A percentile compares a stretch with the other conserved stretches of the same genome.
Evolutionary conservation across 2,888 invertebrate genomes (phyloP).

Genomic region (Tortricodes alternella): DNA sequence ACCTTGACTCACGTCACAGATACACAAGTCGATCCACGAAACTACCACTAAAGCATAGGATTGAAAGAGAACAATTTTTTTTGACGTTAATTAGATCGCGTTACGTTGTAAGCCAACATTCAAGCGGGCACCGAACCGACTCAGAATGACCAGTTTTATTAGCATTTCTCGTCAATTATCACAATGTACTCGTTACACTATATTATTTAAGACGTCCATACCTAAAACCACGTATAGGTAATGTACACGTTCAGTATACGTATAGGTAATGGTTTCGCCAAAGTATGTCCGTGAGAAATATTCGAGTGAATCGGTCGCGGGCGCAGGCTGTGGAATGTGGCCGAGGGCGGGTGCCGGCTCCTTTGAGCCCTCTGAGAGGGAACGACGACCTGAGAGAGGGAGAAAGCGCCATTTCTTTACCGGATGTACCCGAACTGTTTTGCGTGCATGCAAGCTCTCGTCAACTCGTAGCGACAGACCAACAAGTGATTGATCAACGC

Average conservation of each 20-base stretch:
- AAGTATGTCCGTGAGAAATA: slow-evolving; percentile 82
- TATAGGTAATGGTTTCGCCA: slow-evolving; percentile 75
- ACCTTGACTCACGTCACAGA: slow-evolving; percentile 10
- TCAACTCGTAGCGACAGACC: not conserved
- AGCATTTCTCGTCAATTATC: slow-evolving; percentile 28
- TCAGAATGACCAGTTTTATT: slow-evolving; percentile 21
- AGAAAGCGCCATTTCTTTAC: slow-evolving; percentile 66
- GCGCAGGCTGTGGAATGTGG: slow-evolving; percentile 71
- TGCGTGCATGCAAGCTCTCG: slow-evolving; percentile 36
- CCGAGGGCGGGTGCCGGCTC: slow-evolving; percentile 78
- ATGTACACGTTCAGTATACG: slow-evolving; percentile 47
- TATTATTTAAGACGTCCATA: slow-evolving; percentile 19
- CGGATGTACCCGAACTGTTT: slow-evolving; percentile 54
- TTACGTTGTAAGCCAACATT: slow-evolving; percentile 20
- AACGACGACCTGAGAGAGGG: slow-evolving; percentile 69
- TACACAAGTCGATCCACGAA: not conserved
- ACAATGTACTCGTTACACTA: slow-evolving; percentile 10
- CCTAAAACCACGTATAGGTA: no score
- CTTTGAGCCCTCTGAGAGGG: slow-evolving; percentile 75
- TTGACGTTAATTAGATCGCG: slow-evolving; percentile 9
- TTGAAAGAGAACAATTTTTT: no score
- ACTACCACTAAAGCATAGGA: not conserved
- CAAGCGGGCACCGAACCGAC: slow-evolving; percentile 1
- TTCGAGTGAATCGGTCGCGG: slow-evolving; percentile 71
- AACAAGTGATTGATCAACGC: not conserved